Evolutionary conservation across 2,888 invertebrate species (phyloP).

Genomic region (Acanthoscelides obtectus): DNA sequence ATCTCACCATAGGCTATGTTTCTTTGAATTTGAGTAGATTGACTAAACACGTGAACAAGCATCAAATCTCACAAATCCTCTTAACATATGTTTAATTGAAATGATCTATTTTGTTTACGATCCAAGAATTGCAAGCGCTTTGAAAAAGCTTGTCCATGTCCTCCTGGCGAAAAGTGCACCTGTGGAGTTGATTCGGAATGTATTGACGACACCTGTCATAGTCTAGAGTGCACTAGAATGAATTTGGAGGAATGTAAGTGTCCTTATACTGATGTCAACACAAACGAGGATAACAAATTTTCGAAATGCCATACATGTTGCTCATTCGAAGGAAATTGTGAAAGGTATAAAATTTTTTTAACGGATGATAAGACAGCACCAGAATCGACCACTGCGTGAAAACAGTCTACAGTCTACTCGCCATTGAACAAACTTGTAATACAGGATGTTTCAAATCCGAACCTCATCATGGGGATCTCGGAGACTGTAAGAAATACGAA

Average conservation of each 20-base stretch:
- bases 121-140: slow-evolving; percentile 46
- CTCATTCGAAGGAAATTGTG: background rate
- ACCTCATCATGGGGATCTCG: no score
- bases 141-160: slow-evolving; percentile 45
- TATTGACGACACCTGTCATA: slow-evolving; percentile 48
- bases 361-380: no score
- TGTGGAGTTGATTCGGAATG: slow-evolving; percentile 52
- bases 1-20: no score
- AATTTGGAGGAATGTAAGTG: slow-evolving; percentile 50
- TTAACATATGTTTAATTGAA: background rate
- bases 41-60: no score
- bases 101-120: background rate
- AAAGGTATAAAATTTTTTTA: no score
- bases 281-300: slow-evolving; percentile 14
- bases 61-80: no score
- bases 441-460: no score
- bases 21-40: no score
- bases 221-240: slow-evolving; percentile 49
- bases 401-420: no score
- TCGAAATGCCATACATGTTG: slow-evolving; percentile 26
- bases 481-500: no score
- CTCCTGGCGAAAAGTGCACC: slow-evolving; percentile 32
- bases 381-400: no score
- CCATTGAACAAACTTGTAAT: no score
- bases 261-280: slow-evolving; percentile 13